Conservation (phyloP, 2,888 invertebrate genomes). For the Cephus pygmeus region DNA sequence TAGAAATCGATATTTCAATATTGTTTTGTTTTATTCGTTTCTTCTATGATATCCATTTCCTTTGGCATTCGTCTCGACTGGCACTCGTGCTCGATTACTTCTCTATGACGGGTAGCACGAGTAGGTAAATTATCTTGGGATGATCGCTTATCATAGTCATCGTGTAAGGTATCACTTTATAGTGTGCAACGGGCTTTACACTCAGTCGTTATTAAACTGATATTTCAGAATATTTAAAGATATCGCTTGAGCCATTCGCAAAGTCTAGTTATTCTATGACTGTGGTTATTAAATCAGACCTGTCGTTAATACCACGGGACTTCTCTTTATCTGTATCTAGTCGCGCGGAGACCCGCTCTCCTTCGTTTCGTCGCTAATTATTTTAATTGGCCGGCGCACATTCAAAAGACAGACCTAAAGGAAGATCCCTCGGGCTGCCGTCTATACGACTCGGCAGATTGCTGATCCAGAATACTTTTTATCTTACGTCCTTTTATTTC, state of each 20-base stretch:
- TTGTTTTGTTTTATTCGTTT: background rate
- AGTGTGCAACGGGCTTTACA: background rate
- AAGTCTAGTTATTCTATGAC: background rate
- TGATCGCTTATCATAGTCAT: background rate
- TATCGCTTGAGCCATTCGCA: background rate
- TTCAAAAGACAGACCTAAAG: conserved; percentile 60
- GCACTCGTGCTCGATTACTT: background rate
- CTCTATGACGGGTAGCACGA: background rate
- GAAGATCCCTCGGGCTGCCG: conserved; percentile 41
- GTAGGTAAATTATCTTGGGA: background rate
- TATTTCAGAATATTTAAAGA: background rate
- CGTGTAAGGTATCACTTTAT: background rate
- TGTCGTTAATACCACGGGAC: conserved; percentile 19
- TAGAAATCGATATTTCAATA: background rate
- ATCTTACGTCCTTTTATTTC: conserved; percentile 13
- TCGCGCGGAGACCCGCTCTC: conserved; percentile 45
- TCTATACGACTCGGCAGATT: conserved; percentile 37
- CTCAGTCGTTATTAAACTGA: background rate
- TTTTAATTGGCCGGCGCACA: conserved; percentile 66
- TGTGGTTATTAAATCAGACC: conserved; percentile 11
- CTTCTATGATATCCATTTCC: background rate
- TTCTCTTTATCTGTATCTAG: conserved; percentile 14
- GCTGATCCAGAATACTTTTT: conserved; percentile 29
- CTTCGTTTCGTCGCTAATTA: conserved; percentile 66
- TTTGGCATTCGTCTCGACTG: background rate